Percentiles rank a stretch among this genome's conserved stretches.
Evolutionary conservation across 2,888 invertebrate species (phyloP).

Genomic region (Acleris cristana): DNA sequence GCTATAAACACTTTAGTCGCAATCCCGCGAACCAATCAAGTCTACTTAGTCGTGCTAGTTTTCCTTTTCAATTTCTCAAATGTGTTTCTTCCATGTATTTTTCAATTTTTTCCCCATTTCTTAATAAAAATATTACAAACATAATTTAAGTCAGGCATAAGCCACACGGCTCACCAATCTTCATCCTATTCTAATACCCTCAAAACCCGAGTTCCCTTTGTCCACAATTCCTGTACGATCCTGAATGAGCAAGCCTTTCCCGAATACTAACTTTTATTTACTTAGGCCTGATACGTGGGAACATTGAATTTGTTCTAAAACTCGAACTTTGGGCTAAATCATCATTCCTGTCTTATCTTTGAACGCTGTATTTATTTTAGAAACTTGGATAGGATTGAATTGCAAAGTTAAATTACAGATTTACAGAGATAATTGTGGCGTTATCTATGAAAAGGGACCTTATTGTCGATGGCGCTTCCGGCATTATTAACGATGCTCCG

Average conservation of each 20-base stretch:
- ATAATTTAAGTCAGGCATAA: no score
- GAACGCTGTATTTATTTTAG: slow-evolving; percentile 14
- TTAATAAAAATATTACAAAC: no score
- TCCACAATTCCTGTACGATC: neutral
- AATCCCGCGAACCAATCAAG: no score
- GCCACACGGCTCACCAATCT: no score
- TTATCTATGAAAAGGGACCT: no score
- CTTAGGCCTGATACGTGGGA: slow-evolving; percentile 17
- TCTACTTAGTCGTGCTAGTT: no score
- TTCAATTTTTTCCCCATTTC: no score
- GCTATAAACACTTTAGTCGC: no score
- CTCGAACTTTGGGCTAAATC: slow-evolving; percentile 17
- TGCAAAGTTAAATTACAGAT: slow-evolving; percentile 19
- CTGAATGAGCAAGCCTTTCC: neutral
- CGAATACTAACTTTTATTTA: slow-evolving; percentile 20
- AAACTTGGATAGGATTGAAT: slow-evolving; percentile 6
- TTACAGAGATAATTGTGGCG: neutral
- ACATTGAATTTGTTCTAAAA: slow-evolving; percentile 3
- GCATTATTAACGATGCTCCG: no score
- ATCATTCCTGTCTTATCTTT: slow-evolving; percentile 16
- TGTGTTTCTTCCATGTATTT: no score
- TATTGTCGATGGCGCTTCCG: no score
- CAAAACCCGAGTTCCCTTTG: neutral
- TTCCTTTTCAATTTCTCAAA: no score
- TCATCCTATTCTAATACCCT: neutral